A percentile compares a stretch with the other conserved stretches of the same genome.
Conservation (phyloP, 2,797 vertebrate genomes). For the Anguilla obscura region DNA sequence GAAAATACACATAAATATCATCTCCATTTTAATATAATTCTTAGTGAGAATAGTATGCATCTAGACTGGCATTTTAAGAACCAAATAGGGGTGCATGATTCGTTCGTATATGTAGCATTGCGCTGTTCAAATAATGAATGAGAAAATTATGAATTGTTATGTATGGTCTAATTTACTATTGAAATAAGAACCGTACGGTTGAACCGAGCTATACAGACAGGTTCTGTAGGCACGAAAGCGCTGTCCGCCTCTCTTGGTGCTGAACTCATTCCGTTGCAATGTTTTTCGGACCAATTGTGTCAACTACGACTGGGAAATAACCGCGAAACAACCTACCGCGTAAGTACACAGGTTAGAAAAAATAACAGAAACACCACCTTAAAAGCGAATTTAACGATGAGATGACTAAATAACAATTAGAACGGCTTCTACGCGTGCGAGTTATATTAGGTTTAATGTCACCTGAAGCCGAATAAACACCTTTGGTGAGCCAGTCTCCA, state of each 20-base stretch:
- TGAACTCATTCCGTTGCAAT: background rate
- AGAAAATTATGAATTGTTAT: background rate
- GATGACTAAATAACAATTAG: background rate
- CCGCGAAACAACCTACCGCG: background rate
- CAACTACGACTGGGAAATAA: background rate
- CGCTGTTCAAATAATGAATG: background rate
- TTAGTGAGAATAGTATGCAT: background rate
- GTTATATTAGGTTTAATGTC: background rate
- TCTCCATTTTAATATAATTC: background rate
- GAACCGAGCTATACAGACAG: background rate
- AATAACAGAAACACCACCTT: background rate
- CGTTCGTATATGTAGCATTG: background rate
- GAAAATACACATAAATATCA: background rate
- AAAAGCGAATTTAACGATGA: background rate
- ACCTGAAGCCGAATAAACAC: background rate
- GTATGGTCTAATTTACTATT: background rate
- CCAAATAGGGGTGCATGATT: background rate
- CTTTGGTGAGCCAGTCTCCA: background rate
- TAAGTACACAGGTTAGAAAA: background rate
- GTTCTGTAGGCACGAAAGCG: background rate
- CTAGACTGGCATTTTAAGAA: background rate
- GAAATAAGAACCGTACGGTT: background rate
- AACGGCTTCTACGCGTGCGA: background rate
- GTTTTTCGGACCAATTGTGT: background rate
- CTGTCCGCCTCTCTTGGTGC: conserved; percentile 11